Evolutionary conservation across 1,140 invertebrate species (phyloP).

Genomic region (Coelopa frigida): DNA sequence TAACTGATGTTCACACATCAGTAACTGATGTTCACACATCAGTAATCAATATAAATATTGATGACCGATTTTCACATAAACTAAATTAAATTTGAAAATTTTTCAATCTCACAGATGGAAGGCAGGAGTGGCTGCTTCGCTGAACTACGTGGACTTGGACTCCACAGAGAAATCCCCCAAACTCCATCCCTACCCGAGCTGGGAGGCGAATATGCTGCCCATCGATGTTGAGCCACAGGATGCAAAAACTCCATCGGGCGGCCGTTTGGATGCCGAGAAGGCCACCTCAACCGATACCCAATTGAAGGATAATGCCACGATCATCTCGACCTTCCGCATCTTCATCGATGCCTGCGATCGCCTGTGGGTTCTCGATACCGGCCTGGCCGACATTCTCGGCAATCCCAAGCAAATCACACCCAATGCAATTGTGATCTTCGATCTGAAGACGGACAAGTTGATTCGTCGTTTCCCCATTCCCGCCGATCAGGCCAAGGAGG

Average conservation of each 20-base stretch:
- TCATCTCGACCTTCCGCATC: constrained; percentile 60
- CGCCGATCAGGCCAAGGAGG: constrained; percentile 56
- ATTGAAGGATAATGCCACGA: constrained; percentile 49
- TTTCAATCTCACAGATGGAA: constrained; percentile 54
- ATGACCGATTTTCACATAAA: neutral
- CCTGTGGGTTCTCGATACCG: constrained; percentile 68
- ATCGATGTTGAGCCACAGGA: constrained; percentile 36
- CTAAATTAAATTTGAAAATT: neutral
- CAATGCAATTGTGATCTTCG: constrained; percentile 62
- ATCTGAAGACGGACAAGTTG: constrained; percentile 63
- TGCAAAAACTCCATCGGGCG: constrained; percentile 29
- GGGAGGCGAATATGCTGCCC: constrained; percentile 56
- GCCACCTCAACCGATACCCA: constrained; percentile 27
- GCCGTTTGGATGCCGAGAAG: constrained; percentile 39
- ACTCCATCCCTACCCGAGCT: constrained; percentile 62
- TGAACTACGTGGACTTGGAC: constrained; percentile 57
- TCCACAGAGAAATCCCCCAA: constrained; percentile 52
- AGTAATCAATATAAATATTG: neutral
- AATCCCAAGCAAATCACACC: constrained; percentile 52
- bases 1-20: too few relatives aligned
- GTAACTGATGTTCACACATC: neutral
- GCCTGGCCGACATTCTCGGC: constrained; percentile 63
- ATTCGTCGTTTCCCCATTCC: constrained; percentile 59
- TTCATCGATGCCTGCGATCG: constrained; percentile 62
- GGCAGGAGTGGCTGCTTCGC: constrained; percentile 60